Conservation (phyloP, 53 echinoderm and acorn worm genomes). For the Hippasteria phrygiana region DNA sequence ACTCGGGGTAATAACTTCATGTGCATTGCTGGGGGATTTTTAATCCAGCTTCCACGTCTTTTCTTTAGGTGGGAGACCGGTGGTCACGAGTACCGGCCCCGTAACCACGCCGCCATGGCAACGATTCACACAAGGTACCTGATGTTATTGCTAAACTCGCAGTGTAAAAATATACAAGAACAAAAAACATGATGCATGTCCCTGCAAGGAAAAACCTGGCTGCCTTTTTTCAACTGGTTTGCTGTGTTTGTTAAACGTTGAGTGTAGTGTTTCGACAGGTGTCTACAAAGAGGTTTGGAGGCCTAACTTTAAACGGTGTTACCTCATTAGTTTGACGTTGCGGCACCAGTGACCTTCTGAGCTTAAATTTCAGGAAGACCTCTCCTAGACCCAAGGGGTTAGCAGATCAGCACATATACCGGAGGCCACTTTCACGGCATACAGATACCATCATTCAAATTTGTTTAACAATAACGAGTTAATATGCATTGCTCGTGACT, state of each 20-base stretch:
- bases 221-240: background rate
- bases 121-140: constrained; percentile 41
- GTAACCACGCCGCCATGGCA: constrained; percentile 61
- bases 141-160: background rate
- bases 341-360: no score
- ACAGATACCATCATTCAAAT: no score
- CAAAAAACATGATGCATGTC: background rate
- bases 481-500: no score
- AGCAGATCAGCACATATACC: no score
- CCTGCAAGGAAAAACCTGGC: background rate
- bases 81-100: constrained; percentile 40
- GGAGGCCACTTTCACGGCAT: no score
- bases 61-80: constrained; percentile 47
- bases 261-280: background rate
- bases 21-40: background rate
- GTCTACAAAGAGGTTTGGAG: background rate
- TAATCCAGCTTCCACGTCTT: constrained; percentile 4
- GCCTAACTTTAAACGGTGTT: background rate
- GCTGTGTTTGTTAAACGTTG: background rate
- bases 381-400: no score
- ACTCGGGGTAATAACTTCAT: background rate
- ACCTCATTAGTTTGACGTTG: no score
- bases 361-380: no score
- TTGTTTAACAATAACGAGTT: no score
- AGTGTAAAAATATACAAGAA: background rate